Evolutionary conservation across 2,888 invertebrate species (phyloP), one percentile per base, ranked within the genome.

Genomic region (Lissocephala sabroskyi): DNA sequence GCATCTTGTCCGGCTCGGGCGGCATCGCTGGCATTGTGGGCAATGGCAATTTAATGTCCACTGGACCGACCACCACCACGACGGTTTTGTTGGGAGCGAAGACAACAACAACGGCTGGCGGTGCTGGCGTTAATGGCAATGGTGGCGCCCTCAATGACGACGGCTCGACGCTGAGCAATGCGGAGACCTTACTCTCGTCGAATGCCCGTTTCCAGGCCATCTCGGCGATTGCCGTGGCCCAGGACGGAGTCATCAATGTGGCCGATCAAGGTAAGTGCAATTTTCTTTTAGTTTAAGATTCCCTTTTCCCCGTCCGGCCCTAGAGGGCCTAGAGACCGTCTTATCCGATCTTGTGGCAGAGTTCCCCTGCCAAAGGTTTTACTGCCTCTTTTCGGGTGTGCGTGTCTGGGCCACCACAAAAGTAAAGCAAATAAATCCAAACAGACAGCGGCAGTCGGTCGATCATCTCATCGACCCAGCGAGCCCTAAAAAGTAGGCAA

Each of bases 211-310:
- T 97, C 85, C 93, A 92, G 71, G 91, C 93, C 3, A 93, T 94
- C 80, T 94, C 94, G 30, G 94, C 97, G 9, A 88, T 98, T 33
- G 93, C 96, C 9, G 96, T 98, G 30, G 95, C 97, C 23, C 96
- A 97, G 28, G 96, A 97, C 82, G 97, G 97, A n/a, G 93, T 96
- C 47, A 87, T 98, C 37, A 95, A 97, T 85, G 92, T 98, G 43
- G 96, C 97, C 30, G 98, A 99, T 86, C 95, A 96, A 89, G 94
- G 93, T 86, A 83, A 87, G 86, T 79, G 2, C 10, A 30, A 23
- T 23, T 23, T 23, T n/a, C n/a, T n/a, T n/a, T n/a, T n/a, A n/a
- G n/a, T n/a, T n/a, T n/a, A n/a, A n/a, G n/a, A 23, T 5, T 23
- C 23, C 23, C 3, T 23, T 23, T n/a, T n/a, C n/a, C n/a, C n/a